Evolutionary conservation across 2,797 vertebrate species (phyloP).

Genomic region (Furcifer pardalis): DNA sequence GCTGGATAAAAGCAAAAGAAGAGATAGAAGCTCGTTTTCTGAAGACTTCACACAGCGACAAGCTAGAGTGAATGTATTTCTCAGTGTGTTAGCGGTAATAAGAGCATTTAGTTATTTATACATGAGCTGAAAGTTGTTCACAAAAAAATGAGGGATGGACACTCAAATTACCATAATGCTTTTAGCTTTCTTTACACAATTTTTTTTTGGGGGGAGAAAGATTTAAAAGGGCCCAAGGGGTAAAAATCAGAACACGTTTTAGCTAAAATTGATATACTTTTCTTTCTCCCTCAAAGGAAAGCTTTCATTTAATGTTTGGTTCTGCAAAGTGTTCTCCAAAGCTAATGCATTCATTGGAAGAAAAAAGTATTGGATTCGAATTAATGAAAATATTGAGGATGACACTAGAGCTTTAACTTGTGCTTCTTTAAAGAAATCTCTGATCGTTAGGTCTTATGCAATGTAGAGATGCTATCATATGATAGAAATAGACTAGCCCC

Average conservation of each 20-base stretch:
- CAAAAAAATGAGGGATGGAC: conserved; percentile 51
- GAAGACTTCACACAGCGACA: conserved; percentile 51
- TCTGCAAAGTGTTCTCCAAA: conserved; percentile 12
- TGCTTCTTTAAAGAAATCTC: not conserved
- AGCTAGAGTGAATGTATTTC: conserved; percentile 46
- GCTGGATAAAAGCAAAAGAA: conserved; percentile 15
- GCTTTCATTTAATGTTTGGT: conserved; percentile 40
- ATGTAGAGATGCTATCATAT: not conserved
- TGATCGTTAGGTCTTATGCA: not conserved
- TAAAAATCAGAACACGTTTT: conserved; percentile 30
- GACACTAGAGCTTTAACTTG: not conserved
- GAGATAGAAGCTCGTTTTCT: conserved; percentile 57
- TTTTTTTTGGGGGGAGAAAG: conserved; percentile 19
- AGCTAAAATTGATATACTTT: conserved; percentile 34
- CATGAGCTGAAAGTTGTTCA: conserved; percentile 53
- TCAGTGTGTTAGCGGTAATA: conserved; percentile 64
- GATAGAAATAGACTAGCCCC: not conserved
- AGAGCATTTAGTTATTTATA: conserved; percentile 68
- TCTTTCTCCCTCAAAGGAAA: conserved; percentile 37
- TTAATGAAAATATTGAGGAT: not conserved
- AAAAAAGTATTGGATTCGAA: conserved; percentile 17
- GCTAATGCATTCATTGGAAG: conserved; percentile 11
- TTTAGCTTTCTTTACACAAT: conserved; percentile 56
- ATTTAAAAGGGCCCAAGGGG: conserved; percentile 33
- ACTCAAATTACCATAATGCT: conserved; percentile 68